Percentiles rank a stretch among this genome's conserved stretches.
These are phyloP conservation scores for Lacanobia oleracea DNA, from an alignment of 2,888 invertebrate genomes.

Conservation along the genomic window DNA sequence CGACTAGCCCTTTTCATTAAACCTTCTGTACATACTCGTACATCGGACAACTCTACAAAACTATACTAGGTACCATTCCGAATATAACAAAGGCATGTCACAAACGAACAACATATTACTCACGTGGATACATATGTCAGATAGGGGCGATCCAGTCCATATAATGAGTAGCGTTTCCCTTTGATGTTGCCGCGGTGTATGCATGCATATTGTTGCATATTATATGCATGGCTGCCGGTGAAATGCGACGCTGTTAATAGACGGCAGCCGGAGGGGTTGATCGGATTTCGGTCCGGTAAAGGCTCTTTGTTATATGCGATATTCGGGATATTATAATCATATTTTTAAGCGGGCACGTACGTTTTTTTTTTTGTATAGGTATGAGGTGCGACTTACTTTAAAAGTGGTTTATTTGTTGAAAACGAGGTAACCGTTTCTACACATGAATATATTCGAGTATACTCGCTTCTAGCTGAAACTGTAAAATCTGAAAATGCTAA, in stretches of 20 bases:
- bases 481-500: background rate
- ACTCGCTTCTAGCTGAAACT: background rate
- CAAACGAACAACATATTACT: background rate
- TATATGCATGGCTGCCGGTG: conserved; percentile 35
- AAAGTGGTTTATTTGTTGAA: background rate
- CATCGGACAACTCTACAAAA: background rate
- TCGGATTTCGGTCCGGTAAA: conserved; percentile 26
- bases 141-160: conserved; percentile 15
- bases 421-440: background rate
- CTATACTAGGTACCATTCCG: background rate
- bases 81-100: background rate
- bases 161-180: conserved; percentile 44
- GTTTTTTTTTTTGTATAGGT: background rate
- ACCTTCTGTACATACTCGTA: background rate
- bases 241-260: conserved; percentile 28
- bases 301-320: conserved; percentile 8
- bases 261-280: conserved; percentile 13
- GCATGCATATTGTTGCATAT: conserved; percentile 13
- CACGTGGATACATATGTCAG: background rate
- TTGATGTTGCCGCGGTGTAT: conserved; percentile 45
- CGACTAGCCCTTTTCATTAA: background rate
- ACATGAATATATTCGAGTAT: background rate
- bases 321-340: conserved; percentile 31
- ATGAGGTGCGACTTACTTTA: background rate
- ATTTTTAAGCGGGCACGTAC: background rate